phyloP scores from a whole-genome alignment of 2,888 invertebrate genomes.

The Cryptus viduatorius region DNA sequence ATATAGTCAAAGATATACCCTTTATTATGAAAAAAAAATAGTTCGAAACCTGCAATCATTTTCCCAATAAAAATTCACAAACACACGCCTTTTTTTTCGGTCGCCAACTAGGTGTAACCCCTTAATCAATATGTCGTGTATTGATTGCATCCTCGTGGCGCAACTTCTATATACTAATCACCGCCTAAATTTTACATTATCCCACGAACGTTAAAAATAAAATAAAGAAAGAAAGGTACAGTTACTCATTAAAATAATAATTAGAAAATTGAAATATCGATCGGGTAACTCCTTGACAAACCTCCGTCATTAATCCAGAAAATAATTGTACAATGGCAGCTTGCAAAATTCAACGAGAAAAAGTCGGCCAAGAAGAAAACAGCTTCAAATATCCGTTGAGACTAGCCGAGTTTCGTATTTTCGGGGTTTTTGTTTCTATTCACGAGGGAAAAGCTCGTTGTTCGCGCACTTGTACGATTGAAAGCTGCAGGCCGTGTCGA shows the following conservation, averaged over 20 bases:
- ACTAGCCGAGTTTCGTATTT: constrained; percentile 19
- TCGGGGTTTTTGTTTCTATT: constrained; percentile 47
- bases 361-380: not conserved
- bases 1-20: no score
- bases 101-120: no score
- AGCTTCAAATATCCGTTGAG: not conserved
- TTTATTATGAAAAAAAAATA: no score
- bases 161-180: no score
- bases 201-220: not conserved
- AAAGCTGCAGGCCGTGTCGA: constrained; percentile 18
- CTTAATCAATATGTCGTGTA: no score
- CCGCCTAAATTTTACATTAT: not conserved
- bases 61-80: no score
- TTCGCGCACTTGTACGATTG: not conserved
- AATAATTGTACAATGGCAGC: constrained; percentile 41
- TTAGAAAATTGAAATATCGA: not conserved
- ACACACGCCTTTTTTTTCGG: no score
- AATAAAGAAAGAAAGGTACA: not conserved
- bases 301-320: constrained; percentile 13
- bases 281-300: not conserved
- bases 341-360: constrained; percentile 30
- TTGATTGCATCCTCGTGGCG: no score
- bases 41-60: no score
- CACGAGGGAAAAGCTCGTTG: constrained; percentile 30
- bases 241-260: not conserved